Base-by-base conservation (phyloP, 2,888 invertebrate species). In the Thereva nobilitata region DNA sequence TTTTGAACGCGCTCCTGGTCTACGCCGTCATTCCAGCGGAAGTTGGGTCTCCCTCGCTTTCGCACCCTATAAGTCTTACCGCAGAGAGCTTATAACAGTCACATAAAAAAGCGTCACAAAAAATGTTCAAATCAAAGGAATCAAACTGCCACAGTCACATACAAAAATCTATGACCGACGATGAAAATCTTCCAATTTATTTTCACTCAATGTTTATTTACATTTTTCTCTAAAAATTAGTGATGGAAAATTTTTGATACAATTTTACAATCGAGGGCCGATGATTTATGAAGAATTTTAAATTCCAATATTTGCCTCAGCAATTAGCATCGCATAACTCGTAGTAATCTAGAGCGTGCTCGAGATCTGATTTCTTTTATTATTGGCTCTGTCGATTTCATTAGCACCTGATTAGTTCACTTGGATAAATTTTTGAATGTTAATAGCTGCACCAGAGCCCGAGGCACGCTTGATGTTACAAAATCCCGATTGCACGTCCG, bases 321-420 rank as follows among this genome's bases (percentile, higher is more conserved):
- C 37, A 23, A 53, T 53, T 53, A 38, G 53, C 53, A 23, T 23
- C 23, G 23, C 23, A 23, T 23, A 23, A 23, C 23, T 23, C 23
- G 23, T 23, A 23, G 23, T 55, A 41, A 55, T 8, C 23, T 55
- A 38, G 41, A 55, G 38, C 55, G 55, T 55, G 55, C 55, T 38
- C 55, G 40, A 55, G 23, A 55, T 41, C 55, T 55, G 55, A 23
- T 55, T 55, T 55, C 41, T 7, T 10, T 40, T 55, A 40, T 55
- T 55, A 55, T 55, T 55, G 41, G 55, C 41, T 55, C 55, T 10
- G 38, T 55, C 55, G 41, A 55, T 55, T 55, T 40, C 38, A 55
- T 55, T 55, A 55, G 55, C 55, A 55, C 8, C 41, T 7, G 12
- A 8, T 55, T 55, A 40, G 6, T 41, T 40, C 10, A 23, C 10